phyloP scores from a whole-genome alignment of 92 coral and sea anemone species.

The Zoanthus solanderi region DNA sequence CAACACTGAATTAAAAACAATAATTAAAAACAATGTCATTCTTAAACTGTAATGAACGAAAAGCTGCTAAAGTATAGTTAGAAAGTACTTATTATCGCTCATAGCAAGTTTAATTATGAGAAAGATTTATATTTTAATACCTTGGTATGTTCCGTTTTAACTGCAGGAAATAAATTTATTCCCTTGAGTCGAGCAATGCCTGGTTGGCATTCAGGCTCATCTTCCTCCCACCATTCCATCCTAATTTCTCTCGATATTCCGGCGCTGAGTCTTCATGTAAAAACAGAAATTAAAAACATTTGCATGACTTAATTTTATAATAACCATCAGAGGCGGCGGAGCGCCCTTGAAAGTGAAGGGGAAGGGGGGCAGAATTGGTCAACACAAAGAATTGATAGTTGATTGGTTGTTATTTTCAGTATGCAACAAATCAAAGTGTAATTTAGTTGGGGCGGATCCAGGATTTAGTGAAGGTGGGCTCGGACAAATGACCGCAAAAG shows the following conservation, averaged over 20 bases:
- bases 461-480: neutral
- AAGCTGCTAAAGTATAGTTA: neutral
- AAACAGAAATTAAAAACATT: neutral
- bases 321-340: constrained; percentile 1
- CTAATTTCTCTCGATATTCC: neutral
- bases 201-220: constrained; percentile 39
- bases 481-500: neutral
- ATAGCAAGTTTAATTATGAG: constrained; percentile 1
- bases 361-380: neutral
- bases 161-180: constrained; percentile 9
- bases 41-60: neutral
- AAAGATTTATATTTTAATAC: neutral
- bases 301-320: neutral
- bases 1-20: neutral
- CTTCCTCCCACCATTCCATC: constrained; percentile 43
- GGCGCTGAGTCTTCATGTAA: neutral
- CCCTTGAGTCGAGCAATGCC: constrained; percentile 35
- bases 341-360: constrained; percentile 6
- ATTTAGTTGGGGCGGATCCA: constrained; percentile 5
- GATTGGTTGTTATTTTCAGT: neutral
- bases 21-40: neutral
- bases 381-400: neutral
- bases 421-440: constrained; percentile 2
- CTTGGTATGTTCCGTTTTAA: constrained; percentile 5
- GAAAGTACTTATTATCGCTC: constrained; percentile 3